phyloP scores from a whole-genome alignment of 2,888 invertebrate genomes.

The Harpalus rufipes region DNA sequence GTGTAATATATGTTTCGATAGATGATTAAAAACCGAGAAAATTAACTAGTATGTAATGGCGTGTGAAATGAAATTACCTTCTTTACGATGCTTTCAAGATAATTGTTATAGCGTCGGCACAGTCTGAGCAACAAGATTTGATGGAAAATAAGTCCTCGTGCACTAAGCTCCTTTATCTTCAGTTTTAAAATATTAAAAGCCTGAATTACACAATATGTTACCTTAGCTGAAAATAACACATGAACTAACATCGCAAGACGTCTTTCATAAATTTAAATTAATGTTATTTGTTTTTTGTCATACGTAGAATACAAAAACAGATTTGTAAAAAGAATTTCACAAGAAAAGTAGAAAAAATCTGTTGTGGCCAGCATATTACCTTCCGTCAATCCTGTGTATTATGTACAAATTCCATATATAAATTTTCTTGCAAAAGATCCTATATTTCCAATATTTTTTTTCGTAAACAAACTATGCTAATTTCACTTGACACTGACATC shows the following conservation, averaged over 20 bases:
- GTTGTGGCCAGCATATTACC: too few species aligned
- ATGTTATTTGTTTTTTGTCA: conserved; percentile 10
- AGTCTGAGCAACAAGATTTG: conserved; percentile 27
- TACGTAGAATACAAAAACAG: neutral
- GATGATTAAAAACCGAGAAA: neutral
- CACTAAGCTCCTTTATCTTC: conserved; percentile 16
- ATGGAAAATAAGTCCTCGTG: conserved; percentile 13
- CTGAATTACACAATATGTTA: conserved; percentile 49
- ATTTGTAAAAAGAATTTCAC: neutral
- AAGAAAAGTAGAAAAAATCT: too few species aligned
- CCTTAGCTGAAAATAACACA: conserved; percentile 3
- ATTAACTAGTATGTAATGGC: neutral
- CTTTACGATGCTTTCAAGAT: conserved; percentile 62
- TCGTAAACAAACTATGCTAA: too few species aligned
- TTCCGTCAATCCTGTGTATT: too few species aligned
- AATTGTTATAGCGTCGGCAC: conserved; percentile 47
- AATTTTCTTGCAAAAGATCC: too few species aligned
- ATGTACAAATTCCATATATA: too few species aligned
- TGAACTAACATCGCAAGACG: neutral
- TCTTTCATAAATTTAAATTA: conserved; percentile 16
- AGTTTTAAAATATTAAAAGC: conserved; percentile 56
- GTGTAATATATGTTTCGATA: neutral
- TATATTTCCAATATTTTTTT: too few species aligned
- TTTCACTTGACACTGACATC: too few species aligned
- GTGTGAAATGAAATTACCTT: conserved; percentile 51